phyloP scores from a whole-genome alignment of 1,140 invertebrate species.

The Drosophila repletoides region DNA sequence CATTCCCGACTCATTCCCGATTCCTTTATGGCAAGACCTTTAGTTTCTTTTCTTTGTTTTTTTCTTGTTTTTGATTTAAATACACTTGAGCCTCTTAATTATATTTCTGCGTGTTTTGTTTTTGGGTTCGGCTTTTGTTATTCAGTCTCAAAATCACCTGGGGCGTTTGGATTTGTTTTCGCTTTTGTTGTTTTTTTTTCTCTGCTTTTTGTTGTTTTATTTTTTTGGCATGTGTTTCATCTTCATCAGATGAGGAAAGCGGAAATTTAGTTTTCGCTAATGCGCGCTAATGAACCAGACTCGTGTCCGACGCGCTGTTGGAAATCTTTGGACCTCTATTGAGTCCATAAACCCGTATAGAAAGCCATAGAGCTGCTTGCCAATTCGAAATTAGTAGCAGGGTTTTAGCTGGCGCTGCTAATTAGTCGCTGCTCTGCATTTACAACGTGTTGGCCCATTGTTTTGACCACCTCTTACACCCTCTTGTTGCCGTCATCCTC shows the following conservation, averaged over 20 bases:
- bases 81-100: constrained; percentile 72
- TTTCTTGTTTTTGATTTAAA: constrained; percentile 64
- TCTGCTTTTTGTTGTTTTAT: constrained; percentile 1
- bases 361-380: no score
- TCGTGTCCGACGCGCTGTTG: constrained; percentile 59
- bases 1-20: constrained; percentile 2
- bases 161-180: constrained; percentile 29
- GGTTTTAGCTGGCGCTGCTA: constrained; percentile 64
- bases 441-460: constrained; percentile 44
- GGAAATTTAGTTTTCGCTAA: constrained; percentile 74
- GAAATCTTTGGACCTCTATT: constrained; percentile 37
- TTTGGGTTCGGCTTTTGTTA: constrained; percentile 1
- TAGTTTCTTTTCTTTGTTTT: constrained; percentile 24
- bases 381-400: constrained; percentile 61
- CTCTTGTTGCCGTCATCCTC: no score
- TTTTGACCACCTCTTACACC: no score
- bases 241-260: constrained; percentile 61
- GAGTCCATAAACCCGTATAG: no score
- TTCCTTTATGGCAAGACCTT: constrained; percentile 45
- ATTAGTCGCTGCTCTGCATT: constrained; percentile 61
- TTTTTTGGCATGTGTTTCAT: constrained; percentile 72
- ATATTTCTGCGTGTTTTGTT: constrained; percentile 61
- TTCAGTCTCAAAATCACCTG: not conserved
- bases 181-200: constrained; percentile 17
- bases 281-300: constrained; percentile 71